A percentile compares a stretch with the other conserved stretches of the same genome.
Evolutionary conservation across 2,797 vertebrate species (phyloP).

Genomic region (Leucoraja ocellata): DNA sequence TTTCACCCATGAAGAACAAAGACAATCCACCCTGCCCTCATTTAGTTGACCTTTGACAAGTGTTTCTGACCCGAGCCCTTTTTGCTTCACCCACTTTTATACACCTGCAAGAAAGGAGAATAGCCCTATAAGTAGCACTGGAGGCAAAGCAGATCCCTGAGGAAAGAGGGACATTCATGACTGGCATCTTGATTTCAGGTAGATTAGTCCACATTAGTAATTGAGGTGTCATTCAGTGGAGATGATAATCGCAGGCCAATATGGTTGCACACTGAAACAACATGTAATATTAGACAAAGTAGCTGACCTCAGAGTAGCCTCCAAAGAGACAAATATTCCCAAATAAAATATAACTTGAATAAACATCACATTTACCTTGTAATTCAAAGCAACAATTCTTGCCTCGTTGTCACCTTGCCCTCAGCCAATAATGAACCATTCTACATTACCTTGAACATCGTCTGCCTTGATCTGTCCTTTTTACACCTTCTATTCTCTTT

Average conservation of each 20-base stretch:
- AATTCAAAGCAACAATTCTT: not conserved
- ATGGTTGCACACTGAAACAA: slow-evolving; percentile 1
- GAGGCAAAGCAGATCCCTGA: slow-evolving; percentile 40
- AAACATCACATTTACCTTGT: not conserved
- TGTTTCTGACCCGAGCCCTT: slow-evolving; percentile 3
- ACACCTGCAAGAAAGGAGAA: slow-evolving; percentile 40
- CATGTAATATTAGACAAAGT: slow-evolving; percentile 42
- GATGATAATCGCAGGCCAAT: not conserved
- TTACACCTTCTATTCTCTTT: too few relatives aligned
- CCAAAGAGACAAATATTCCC: not conserved
- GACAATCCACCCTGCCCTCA: slow-evolving; percentile 24
- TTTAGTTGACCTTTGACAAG: slow-evolving; percentile 15
- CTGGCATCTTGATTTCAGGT: slow-evolving; percentile 41
- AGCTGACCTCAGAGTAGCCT: slow-evolving; percentile 33
- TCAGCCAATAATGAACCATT: too few relatives aligned
- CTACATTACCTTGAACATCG: too few relatives aligned
- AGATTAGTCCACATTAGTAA: slow-evolving; percentile 41
- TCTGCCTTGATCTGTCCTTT: too few relatives aligned
- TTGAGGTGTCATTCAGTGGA: slow-evolving; percentile 44
- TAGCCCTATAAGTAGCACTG: slow-evolving; percentile 20
- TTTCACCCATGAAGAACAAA: not conserved
- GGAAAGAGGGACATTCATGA: slow-evolving; percentile 37
- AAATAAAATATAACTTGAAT: not conserved
- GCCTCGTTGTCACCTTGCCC: too few relatives aligned
- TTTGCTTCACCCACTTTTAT: slow-evolving; percentile 37